Percentiles rank a stretch among this genome's conserved stretches.
Evolutionary conservation across 2,888 invertebrate species (phyloP).

Genomic region (Pilophorus perplexus): DNA sequence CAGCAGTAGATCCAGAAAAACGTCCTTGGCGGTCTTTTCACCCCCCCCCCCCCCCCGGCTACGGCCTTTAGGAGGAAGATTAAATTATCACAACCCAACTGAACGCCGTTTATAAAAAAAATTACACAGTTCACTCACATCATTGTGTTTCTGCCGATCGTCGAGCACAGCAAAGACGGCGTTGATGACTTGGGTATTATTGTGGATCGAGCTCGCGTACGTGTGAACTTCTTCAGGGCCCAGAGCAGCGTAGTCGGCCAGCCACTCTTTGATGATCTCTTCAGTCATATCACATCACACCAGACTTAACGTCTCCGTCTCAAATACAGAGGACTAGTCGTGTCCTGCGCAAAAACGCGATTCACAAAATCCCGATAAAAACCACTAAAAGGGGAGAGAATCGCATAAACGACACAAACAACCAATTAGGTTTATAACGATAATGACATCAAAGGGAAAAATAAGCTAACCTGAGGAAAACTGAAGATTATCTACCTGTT

Average conservation of each 20-base stretch:
- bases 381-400: not conserved
- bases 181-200: conserved; percentile 78
- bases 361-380: not conserved
- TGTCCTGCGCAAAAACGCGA: not conserved
- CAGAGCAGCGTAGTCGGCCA: conserved; percentile 68
- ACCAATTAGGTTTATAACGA: not conserved
- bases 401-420: not conserved
- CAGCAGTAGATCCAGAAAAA: no score
- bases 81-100: no score
- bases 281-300: conserved; percentile 50
- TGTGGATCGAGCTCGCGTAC: conserved; percentile 74
- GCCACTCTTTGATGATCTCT: conserved; percentile 55
- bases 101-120: no score
- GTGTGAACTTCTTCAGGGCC: conserved; percentile 73
- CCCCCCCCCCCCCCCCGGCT: no score
- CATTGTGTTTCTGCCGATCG: conserved; percentile 59
- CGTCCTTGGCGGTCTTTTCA: no score
- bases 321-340: not conserved
- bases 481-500: not conserved
- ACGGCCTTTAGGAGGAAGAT: no score
- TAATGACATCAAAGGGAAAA: not conserved
- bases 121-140: conserved; percentile 43
- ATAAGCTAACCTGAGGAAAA: not conserved
- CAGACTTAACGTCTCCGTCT: conserved; percentile 6
- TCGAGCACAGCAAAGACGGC: conserved; percentile 75